phyloP scores from a whole-genome alignment of 2,888 invertebrate genomes.

The Physocephala rufipes region DNA sequence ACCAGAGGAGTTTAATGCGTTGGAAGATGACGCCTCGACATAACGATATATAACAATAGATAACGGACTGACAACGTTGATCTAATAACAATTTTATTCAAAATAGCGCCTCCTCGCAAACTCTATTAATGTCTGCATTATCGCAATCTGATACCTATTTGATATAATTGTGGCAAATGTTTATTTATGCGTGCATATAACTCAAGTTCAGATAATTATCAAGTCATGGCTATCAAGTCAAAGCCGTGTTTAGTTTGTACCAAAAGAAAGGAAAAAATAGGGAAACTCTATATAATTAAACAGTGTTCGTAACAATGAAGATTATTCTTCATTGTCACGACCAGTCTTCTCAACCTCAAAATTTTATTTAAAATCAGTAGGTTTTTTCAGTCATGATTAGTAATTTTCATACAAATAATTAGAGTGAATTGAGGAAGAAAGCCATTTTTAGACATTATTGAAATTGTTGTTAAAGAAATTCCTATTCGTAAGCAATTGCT shows the following conservation, averaged over 20 bases:
- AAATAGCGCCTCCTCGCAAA: too few species aligned
- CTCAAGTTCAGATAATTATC: background rate
- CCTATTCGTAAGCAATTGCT: too few species aligned
- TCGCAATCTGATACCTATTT: background rate
- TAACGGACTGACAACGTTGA: background rate
- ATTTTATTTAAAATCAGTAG: too few species aligned
- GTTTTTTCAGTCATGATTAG: too few species aligned
- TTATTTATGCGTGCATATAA: too few species aligned
- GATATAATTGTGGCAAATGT: constrained; percentile 6
- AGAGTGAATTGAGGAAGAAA: too few species aligned
- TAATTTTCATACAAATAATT: too few species aligned
- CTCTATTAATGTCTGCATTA: background rate
- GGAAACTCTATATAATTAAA: background rate
- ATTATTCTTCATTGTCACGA: too few species aligned
- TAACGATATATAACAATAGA: constrained; percentile 47
- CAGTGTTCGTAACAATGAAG: background rate
- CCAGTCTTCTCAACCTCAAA: too few species aligned
- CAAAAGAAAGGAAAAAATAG: background rate
- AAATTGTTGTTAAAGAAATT: too few species aligned
- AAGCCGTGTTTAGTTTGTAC: background rate
- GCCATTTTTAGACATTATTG: too few species aligned
- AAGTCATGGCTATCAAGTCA: background rate
- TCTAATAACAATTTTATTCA: too few species aligned
- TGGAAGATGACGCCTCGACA: constrained; percentile 44
- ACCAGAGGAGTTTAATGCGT: constrained; percentile 55